A percentile compares a stretch with the other conserved stretches of the same genome.
Conservation (phyloP, 2,113 vertebrate genomes). For the Macroglossus sobrinus region DNA sequence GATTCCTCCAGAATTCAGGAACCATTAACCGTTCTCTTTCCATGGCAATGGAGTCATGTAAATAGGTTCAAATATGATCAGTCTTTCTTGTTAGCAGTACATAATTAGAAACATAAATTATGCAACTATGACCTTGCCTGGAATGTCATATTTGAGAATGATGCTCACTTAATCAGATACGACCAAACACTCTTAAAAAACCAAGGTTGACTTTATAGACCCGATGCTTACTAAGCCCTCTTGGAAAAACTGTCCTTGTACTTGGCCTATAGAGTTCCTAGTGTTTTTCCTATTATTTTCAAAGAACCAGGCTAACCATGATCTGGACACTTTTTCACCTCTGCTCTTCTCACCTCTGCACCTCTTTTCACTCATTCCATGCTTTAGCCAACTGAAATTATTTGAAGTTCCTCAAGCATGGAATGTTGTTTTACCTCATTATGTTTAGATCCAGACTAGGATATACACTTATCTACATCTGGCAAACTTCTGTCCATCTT, state of each 20-base stretch:
- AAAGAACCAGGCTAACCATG: background rate
- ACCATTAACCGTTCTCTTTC: background rate
- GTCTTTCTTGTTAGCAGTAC: background rate
- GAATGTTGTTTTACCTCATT: background rate
- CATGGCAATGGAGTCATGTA: background rate
- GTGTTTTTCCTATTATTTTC: background rate
- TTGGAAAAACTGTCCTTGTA: background rate
- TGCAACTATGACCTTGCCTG: background rate
- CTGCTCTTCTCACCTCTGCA: background rate
- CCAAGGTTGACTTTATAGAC: background rate
- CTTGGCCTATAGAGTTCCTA: background rate
- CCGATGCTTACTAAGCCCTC: background rate
- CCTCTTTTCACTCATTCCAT: background rate
- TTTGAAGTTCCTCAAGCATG: background rate
- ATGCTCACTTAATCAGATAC: background rate
- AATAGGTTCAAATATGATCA: background rate
- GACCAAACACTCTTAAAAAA: background rate
- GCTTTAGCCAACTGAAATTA: background rate
- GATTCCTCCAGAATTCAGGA: background rate
- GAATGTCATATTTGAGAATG: background rate
- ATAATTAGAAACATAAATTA: background rate
- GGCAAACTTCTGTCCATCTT: background rate
- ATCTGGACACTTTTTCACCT: background rate
- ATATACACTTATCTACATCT: background rate
- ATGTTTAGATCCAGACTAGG: background rate